These are phyloP conservation scores for Amphilophus citrinellus DNA, from an alignment of 2,113 vertebrate genomes.

Conservation along the genomic window DNA sequence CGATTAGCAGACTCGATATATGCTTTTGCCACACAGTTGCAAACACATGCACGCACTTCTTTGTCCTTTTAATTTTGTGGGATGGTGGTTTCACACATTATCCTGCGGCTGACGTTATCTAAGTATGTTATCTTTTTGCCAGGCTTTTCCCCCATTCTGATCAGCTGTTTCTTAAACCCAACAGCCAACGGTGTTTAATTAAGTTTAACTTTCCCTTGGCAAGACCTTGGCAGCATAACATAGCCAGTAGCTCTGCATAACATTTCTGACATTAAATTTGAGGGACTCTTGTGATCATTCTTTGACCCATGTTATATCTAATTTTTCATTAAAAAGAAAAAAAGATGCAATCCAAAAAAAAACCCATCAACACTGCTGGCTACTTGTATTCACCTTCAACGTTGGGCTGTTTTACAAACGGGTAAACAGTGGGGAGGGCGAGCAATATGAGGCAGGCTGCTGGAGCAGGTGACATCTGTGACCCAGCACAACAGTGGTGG, in stretches of 20 bases:
- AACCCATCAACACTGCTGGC: background rate
- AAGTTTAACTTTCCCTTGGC: conserved; percentile 55
- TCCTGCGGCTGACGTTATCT: conserved; percentile 44
- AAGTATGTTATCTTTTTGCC: conserved; percentile 26
- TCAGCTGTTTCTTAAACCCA: conserved; percentile 51
- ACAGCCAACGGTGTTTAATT: conserved; percentile 49
- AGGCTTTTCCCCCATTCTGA: conserved; percentile 37
- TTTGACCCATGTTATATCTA: conserved; percentile 18
- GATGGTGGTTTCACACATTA: conserved; percentile 61
- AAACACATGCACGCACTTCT: background rate
- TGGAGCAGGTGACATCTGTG: conserved; percentile 74
- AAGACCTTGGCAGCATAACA: conserved; percentile 23
- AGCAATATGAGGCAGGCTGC: conserved; percentile 50
- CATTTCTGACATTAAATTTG: conserved; percentile 44
- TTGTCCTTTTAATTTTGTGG: conserved; percentile 55
- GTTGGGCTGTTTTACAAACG: conserved; percentile 22
- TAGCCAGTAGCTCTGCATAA: conserved; percentile 46
- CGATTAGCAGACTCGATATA: conserved; percentile 47
- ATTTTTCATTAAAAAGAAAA: background rate
- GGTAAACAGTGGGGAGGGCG: background rate
- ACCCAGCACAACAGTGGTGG: conserved; percentile 60
- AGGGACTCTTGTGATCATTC: conserved; percentile 6
- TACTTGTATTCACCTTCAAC: conserved; percentile 4
- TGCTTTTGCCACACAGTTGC: conserved; percentile 9
- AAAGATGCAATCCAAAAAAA: conserved; percentile 8